A percentile compares a stretch with the other conserved stretches of the same genome.
Conservation (phyloP, 2,888 invertebrate genomes). For the Ypsolopha sequella region DNA sequence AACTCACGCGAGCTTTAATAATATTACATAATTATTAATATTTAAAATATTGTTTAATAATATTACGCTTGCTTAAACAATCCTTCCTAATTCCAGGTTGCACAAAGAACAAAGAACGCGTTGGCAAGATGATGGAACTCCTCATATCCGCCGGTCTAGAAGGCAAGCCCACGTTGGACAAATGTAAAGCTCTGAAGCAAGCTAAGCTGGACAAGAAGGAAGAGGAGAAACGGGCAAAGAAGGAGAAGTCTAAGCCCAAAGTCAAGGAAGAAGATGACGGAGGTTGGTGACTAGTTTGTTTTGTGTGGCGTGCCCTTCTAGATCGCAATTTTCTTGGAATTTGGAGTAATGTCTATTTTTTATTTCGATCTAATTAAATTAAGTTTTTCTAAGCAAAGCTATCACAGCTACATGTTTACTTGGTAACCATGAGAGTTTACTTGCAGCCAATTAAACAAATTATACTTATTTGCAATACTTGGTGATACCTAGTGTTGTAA, state of each 20-base stretch:
- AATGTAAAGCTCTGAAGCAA: constrained; percentile 51
- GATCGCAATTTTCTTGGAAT: background rate
- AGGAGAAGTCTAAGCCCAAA: constrained; percentile 48
- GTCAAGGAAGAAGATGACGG: constrained; percentile 5
- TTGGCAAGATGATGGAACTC: constrained; percentile 55
- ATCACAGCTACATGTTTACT: no score
- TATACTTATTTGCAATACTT: no score
- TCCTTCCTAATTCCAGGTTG: constrained; percentile 33
- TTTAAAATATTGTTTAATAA: no score
- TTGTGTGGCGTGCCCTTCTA: no score
- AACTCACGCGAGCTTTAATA: no score
- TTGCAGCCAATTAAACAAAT: no score
- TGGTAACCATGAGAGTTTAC: no score
- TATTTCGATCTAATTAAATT: no score
- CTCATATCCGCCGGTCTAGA: constrained; percentile 52
- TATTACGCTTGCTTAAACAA: no score
- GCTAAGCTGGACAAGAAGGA: constrained; percentile 54
- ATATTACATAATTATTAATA: no score
- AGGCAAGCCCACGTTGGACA: constrained; percentile 62
- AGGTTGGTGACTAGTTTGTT: background rate
- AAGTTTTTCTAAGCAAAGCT: no score
- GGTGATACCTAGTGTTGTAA: no score
- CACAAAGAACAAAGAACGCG: constrained; percentile 65
- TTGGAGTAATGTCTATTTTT: background rate
- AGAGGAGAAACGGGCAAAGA: constrained; percentile 51